phyloP scores from a whole-genome alignment of 2,888 invertebrate species.

The Malthinus flaveolus region DNA sequence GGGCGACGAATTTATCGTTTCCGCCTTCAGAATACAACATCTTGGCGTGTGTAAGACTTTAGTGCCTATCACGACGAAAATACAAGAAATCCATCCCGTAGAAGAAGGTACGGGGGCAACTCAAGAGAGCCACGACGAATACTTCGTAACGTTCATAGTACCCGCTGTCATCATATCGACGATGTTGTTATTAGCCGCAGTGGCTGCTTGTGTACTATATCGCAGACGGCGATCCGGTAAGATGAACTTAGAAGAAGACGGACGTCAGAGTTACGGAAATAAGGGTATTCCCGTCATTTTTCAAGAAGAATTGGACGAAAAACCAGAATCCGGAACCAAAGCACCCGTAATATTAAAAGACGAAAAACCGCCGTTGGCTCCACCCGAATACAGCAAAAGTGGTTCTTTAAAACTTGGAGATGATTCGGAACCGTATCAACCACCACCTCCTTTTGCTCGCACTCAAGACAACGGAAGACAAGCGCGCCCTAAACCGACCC shows the following conservation, averaged over 20 bases:
- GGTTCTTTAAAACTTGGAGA: slow-evolving; percentile 55
- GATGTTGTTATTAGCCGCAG: slow-evolving; percentile 83
- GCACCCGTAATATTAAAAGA: slow-evolving; percentile 93
- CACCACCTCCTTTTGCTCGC: slow-evolving; percentile 83
- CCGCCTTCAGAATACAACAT: slow-evolving; percentile 64
- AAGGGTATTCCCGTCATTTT: slow-evolving; percentile 94
- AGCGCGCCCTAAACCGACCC: slow-evolving; percentile 80
- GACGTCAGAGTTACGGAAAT: slow-evolving; percentile 79
- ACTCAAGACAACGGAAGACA: slow-evolving; percentile 73
- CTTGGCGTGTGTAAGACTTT: slow-evolving; percentile 61
- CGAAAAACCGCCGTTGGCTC: slow-evolving; percentile 90
- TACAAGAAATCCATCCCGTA: slow-evolving; percentile 50
- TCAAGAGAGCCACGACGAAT: slow-evolving; percentile 61
- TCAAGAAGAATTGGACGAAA: slow-evolving; percentile 94
- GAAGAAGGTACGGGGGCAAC: slow-evolving; percentile 51
- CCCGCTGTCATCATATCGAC: slow-evolving; percentile 86
- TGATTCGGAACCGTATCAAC: slow-evolving; percentile 84
- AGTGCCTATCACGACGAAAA: slow-evolving; percentile 30
- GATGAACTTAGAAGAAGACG: slow-evolving; percentile 81
- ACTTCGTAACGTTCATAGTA: slow-evolving; percentile 81
- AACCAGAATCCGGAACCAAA: slow-evolving; percentile 86
- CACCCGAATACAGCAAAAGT: slow-evolving; percentile 71
- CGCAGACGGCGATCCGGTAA: slow-evolving; percentile 82
- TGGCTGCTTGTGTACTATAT: slow-evolving; percentile 88
- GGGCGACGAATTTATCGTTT: slow-evolving; percentile 72